Evolutionary conservation across 1,140 invertebrate genomes (phyloP), one percentile per base, ranked within the genome.

Genomic region (Hyphantria cunea): DNA sequence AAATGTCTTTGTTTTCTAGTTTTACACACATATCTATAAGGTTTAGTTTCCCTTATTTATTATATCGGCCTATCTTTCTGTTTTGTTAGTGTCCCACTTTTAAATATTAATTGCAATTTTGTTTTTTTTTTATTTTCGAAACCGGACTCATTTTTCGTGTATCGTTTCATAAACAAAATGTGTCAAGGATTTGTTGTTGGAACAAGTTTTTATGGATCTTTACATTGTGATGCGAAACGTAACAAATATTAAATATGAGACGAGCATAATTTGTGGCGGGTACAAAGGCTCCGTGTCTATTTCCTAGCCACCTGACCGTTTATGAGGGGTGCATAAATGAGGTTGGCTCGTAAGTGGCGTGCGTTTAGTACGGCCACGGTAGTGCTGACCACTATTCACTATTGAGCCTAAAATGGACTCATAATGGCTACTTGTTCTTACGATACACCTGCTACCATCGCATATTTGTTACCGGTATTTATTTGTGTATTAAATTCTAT

Each of bases 311-410:
- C 70, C 72, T 78, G 75, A 81, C 72, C 80, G 80, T 73, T 81
- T 81, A 76, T 74, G 76, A 86, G 84, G 86, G 86, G 86, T 89
- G 86, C 84, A 89, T 89, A 86, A 86, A 85, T 86, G 78, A 84
- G 78, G 68, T 70, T 64, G 68, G 60, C 55, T 49, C 64, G 50
- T 50, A 64, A 70, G 73, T 72, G 65, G 63, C 37, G 70, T 72
- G 65, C 64, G 71, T 69, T 77, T 72, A 71, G 72, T 74, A 53
- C 78, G 67, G 56, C 75, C 74, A 77, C 82, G 71, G 71, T 71
- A 41, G 41, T 64, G 52, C 37, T 68, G 68, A 66, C 74, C 69
- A 79, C 78, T 84, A 82, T 86, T 81, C 80, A 80, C 80, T 84
- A 76, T 45, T 78, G 76, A 69, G 76, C 84, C 86, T 86, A 89